phyloP scores from a whole-genome alignment of 1,140 invertebrate species.

The Spodoptera litura region DNA sequence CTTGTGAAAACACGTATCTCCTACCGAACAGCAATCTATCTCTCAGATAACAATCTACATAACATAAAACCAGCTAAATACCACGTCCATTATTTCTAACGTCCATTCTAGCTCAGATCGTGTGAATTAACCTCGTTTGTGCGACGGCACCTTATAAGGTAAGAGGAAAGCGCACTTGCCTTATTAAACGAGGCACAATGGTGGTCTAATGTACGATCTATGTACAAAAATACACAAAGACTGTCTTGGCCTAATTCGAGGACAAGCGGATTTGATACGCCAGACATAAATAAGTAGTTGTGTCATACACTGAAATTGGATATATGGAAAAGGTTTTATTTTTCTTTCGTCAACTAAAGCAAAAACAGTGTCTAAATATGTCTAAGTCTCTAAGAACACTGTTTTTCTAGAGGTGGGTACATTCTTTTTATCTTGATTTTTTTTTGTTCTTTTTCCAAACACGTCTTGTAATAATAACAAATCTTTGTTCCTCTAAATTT shows the following conservation, averaged over 20 bases:
- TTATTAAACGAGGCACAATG: constrained; percentile 75
- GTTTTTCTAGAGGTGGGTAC: too few relatives aligned
- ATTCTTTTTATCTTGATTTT: too few relatives aligned
- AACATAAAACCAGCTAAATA: constrained; percentile 35
- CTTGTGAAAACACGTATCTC: constrained; percentile 23
- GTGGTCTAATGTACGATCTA: constrained; percentile 62
- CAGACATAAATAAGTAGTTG: constrained; percentile 33
- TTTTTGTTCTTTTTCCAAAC: too few relatives aligned
- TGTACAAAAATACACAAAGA: constrained; percentile 64
- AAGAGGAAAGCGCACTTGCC: constrained; percentile 66
- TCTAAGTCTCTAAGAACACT: too few relatives aligned
- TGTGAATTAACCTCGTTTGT: constrained; percentile 77
- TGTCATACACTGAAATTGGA: constrained; percentile 12
- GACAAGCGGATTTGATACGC: constrained; percentile 36
- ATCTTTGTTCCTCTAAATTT: too few relatives aligned
- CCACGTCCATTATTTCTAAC: constrained; percentile 40
- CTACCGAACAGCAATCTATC: constrained; percentile 29
- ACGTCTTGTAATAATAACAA: too few relatives aligned
- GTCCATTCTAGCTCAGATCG: constrained; percentile 53
- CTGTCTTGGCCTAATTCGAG: constrained; percentile 49
- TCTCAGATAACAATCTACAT: constrained; percentile 24
- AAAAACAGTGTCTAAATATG: not conserved
- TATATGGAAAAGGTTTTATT: too few relatives aligned
- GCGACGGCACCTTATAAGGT: constrained; percentile 67
- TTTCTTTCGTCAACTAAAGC: not conserved